A percentile compares a stretch with the other conserved stretches of the same genome.
These are phyloP conservation scores for Thymelicus lineola DNA, from an alignment of 2,888 invertebrate genomes.

Conservation along the genomic window DNA sequence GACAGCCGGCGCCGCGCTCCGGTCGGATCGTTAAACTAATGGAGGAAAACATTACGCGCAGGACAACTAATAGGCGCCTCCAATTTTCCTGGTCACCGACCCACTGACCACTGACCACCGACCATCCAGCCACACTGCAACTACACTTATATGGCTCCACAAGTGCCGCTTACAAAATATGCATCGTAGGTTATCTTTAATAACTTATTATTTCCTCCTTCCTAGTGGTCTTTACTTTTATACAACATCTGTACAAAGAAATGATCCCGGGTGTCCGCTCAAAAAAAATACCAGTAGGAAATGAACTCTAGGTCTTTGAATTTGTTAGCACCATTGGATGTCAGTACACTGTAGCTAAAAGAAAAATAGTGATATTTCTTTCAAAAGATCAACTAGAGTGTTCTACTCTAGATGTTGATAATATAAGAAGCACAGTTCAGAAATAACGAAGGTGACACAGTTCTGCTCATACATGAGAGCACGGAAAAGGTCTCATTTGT, in stretches of 20 bases:
- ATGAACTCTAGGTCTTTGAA: too few relatives aligned
- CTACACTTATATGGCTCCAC: constrained; percentile 12
- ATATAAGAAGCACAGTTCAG: constrained; percentile 8
- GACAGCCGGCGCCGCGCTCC: constrained; percentile 19
- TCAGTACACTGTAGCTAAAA: background rate
- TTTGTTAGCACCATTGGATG: background rate
- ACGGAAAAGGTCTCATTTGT: constrained; percentile 32
- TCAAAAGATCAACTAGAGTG: constrained; percentile 2
- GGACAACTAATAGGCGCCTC: constrained; percentile 26
- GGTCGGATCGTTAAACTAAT: constrained; percentile 26
- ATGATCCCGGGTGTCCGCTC: too few relatives aligned
- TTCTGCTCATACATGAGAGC: constrained; percentile 16
- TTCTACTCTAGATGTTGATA: background rate
- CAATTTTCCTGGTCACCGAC: constrained; percentile 29
- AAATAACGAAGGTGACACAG: constrained; percentile 31
- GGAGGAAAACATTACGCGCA: constrained; percentile 33
- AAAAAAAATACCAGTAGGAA: too few relatives aligned
- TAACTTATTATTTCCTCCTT: constrained; percentile 4
- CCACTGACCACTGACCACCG: background rate
- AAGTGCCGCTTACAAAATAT: constrained; percentile 10
- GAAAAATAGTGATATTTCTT: background rate
- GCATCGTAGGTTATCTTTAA: constrained; percentile 8
- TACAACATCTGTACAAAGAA: background rate
- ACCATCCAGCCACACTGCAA: background rate
- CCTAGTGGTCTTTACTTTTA: background rate